These are phyloP conservation scores for Chlorops oryzae DNA, from an alignment of 1,140 invertebrate species.

Conservation along the genomic window DNA sequence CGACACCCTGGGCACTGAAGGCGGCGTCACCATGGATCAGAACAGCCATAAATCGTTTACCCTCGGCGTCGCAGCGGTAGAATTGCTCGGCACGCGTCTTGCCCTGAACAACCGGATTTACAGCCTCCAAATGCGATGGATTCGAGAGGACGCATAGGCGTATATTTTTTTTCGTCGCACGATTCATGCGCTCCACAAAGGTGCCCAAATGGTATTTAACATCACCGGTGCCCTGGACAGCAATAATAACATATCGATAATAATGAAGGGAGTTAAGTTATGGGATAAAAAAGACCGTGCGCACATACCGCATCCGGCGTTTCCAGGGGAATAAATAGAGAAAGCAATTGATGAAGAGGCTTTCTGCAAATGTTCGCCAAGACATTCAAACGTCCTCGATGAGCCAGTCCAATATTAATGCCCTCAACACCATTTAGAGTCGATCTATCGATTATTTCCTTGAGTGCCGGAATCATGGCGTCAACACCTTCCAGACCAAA, in stretches of 20 bases:
- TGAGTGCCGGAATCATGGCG: constrained; percentile 79
- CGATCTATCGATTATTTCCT: constrained; percentile 79
- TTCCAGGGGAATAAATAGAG: constrained; percentile 76
- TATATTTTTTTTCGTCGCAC: constrained; percentile 73
- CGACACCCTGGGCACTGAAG: constrained; percentile 77
- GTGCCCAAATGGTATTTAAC: constrained; percentile 93
- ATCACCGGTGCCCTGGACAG: constrained; percentile 74
- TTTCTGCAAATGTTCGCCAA: constrained; percentile 85
- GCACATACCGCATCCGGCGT: constrained; percentile 58
- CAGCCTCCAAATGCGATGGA: constrained; percentile 85
- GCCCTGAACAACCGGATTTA: constrained; percentile 76
- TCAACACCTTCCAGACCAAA: constrained; percentile 92
- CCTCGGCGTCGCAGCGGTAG: constrained; percentile 67
- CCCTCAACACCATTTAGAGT: constrained; percentile 73
- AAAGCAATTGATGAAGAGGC: constrained; percentile 76
- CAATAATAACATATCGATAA: not conserved
- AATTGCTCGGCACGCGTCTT: constrained; percentile 82
- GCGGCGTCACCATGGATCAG: constrained; percentile 88
- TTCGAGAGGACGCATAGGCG: constrained; percentile 80
- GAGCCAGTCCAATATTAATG: constrained; percentile 86
- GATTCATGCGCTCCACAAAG: constrained; percentile 71
- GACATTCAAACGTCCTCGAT: constrained; percentile 85
- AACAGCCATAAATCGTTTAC: constrained; percentile 68
- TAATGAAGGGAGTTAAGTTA: not conserved
- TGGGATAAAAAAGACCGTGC: constrained; percentile 1